Base-by-base conservation (phyloP, 2,113 vertebrate genomes). In the Macheiramphus alcinus region DNA sequence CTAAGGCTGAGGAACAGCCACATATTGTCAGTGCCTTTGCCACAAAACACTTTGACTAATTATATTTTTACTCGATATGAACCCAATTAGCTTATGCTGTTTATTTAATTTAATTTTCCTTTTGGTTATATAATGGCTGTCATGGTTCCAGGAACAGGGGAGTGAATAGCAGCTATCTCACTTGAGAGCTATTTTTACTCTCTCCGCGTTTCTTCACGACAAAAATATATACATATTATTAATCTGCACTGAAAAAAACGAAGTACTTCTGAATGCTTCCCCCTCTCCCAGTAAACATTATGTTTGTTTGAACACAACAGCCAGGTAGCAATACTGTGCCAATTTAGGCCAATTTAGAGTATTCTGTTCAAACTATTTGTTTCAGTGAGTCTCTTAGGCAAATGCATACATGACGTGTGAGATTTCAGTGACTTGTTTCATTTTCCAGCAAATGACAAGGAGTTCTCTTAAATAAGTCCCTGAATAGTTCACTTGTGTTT, bases 61-160 rank as follows among this genome's bases (percentile, higher is more conserved):
- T 88, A 87, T 71, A 89, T 93, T 96, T 93, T 95, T 75, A 80
- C 86, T 89, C 87, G 66, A 20, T 93, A 91, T 32, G 75, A 86
- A 81, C 71, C 79, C 83, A 96, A 93, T 96, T 96, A 95, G 67
- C 71, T 90, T 94, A 71, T 93, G 75, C 62, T 94, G 74, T 88
- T 93, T 96, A 55, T 97, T 93, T 82, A 9, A 14, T 74, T 88
- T 58, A 31, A 70, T 95, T 97, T 85, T 93, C 80, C 48, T 86
- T 87, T 73, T 40, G 79, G 94, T 97, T 97, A 95, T 83, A 89
- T 96, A 97, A 96, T 78, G 62, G 47, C 88, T 97, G 92, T 91
- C 94, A 94, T 21, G 47, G 83, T 96, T 97, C 93, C 94, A 97
- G 68, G 73, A 87, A 88, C 74, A 76, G 70, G 61, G 95, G 85